A percentile compares a stretch with the other conserved stretches of the same genome.
Evolutionary conservation across 2,113 vertebrate species (phyloP).

Genomic region (Muscicapa adusta): DNA sequence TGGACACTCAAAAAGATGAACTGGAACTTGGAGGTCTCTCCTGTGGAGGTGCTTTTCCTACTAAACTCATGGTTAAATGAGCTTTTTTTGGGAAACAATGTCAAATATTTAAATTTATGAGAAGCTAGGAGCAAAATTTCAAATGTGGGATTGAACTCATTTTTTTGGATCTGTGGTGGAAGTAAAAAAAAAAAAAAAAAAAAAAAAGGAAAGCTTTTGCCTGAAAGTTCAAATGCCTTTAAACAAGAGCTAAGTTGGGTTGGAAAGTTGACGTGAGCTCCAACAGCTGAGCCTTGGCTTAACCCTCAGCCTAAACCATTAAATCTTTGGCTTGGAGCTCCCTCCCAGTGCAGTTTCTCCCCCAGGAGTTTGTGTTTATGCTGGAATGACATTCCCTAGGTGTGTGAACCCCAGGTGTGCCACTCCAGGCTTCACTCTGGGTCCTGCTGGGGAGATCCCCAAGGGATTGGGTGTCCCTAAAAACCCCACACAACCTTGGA

Average conservation of each 20-base stretch:
- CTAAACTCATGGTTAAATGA: not conserved
- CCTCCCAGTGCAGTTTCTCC: not conserved
- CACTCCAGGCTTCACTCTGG: not conserved
- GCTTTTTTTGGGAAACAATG: not conserved
- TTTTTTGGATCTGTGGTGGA: not conserved
- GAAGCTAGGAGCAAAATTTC: not conserved
- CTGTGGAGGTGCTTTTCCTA: fast-evolving
- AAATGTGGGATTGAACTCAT: not conserved
- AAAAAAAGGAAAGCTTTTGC: not conserved
- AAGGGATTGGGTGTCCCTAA: not conserved
- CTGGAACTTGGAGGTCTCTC: not conserved
- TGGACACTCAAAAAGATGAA: not conserved
- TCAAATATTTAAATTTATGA: not conserved
- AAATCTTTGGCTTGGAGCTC: not conserved
- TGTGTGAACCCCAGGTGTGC: not conserved
- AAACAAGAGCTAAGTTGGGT: not conserved
- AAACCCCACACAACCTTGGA: not conserved
- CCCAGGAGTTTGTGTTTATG: not conserved
- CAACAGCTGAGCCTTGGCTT: not conserved
- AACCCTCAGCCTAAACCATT: not conserved
- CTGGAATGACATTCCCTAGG: not conserved
- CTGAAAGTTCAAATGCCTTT: not conserved
- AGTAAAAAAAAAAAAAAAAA: not conserved
- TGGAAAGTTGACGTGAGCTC: not conserved
- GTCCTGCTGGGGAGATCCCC: not conserved